Base-by-base conservation (phyloP, 2,113 vertebrate genomes). In the Nerophis ophidion region DNA sequence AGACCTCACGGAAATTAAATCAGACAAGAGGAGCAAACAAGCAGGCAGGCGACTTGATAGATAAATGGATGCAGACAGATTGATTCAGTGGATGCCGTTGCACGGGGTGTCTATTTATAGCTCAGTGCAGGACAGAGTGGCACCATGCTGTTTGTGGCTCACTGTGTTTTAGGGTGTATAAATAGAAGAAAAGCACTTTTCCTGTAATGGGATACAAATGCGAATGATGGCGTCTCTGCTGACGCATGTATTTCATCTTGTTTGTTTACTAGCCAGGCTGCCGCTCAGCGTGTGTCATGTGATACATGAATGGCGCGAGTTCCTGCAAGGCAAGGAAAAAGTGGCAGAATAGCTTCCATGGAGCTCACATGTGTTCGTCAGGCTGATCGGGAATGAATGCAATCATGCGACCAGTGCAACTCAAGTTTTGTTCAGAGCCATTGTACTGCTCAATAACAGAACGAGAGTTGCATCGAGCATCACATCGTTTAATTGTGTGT, bases 31-130 rank as follows among this genome's bases (percentile, higher is more conserved):
- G 57, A 52, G 63, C 55, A 65, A 67, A 70, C 67, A 62, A 53
- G 73, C 72, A 46, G 55, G 46, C 71, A 53, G 72, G 54, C 70
- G 63, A 67, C 68, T 34, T 75, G 76, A 68, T 66, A 59, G 74
- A 82, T 69, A 60, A 71, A 80, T 82, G 75, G 52, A 65, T 60
- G 47, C 65, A 75, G 79, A 80, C 72, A 76, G 73, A 80, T 65
- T 76, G 79, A 80, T 78, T 81, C 66, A 69, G 66, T 65, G 60
- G 74, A 70, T 60, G 61, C 65, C 60, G 44, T 66, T 65, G 73
- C 81, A 77, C 53, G 19, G 52, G 70, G 50, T 26, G 57, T 76
- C 67, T 87, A 87, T 86, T 83, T 82, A 81, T 86, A 83, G 81
- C 61, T 53, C 70, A 60, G 65, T 13, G 34, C 53, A 54, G 54